Conservation (phyloP, 2,888 invertebrate genomes). For the Apeira syringaria region DNA sequence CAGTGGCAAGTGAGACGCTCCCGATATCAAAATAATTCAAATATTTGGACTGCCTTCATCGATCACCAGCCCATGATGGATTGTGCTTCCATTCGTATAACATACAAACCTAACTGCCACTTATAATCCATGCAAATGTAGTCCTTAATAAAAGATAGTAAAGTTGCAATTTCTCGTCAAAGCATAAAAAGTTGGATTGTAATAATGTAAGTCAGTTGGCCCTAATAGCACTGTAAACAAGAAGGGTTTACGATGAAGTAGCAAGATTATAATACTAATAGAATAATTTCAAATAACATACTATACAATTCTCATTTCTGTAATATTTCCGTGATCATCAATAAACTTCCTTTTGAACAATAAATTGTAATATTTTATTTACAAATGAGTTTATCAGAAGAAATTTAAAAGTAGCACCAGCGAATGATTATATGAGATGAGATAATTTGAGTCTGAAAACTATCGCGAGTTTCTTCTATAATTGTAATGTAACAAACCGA, state of each 20-base stretch:
- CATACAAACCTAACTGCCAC: conserved; percentile 31
- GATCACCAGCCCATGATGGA: conserved; percentile 79
- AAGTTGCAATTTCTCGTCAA: conserved; percentile 23
- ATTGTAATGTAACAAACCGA: too few relatives aligned
- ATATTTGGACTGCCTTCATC: conserved; percentile 77
- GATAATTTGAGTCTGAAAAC: too few relatives aligned
- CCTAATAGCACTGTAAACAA: conserved; percentile 47
- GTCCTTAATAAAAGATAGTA: neutral
- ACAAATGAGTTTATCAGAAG: too few relatives aligned
- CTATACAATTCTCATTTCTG: too few relatives aligned
- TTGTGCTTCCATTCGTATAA: conserved; percentile 49
- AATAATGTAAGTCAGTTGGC: conserved; percentile 42
- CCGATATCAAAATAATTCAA: conserved; percentile 59
- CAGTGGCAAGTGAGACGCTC: conserved; percentile 50
- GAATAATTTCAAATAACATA: too few relatives aligned
- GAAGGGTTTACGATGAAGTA: conserved; percentile 1
- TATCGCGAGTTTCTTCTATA: too few relatives aligned
- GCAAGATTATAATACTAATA: too few relatives aligned
- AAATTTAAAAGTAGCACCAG: too few relatives aligned
- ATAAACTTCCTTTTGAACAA: too few relatives aligned
- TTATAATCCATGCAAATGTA: neutral
- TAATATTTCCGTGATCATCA: too few relatives aligned
- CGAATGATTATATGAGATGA: too few relatives aligned
- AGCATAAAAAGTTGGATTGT: conserved; percentile 29
- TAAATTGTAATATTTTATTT: too few relatives aligned